A percentile compares a stretch with the other conserved stretches of the same genome.
These are phyloP conservation scores for Lucinisca nassula DNA, from an alignment of 2,888 invertebrate species.

Conservation along the genomic window DNA sequence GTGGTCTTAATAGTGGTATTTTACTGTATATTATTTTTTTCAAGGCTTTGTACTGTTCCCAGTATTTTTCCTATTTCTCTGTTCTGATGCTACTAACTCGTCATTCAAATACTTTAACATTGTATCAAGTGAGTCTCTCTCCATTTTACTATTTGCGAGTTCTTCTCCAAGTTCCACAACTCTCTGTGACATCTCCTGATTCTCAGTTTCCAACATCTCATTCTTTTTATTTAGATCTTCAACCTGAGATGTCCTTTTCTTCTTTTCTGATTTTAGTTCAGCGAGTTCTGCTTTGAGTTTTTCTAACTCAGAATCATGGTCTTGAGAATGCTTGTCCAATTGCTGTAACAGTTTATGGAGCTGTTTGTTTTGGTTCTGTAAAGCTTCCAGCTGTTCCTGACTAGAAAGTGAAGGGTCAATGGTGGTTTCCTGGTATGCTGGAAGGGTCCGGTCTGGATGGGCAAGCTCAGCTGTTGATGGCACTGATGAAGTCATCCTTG, in stretches of 20 bases:
- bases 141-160: constrained; percentile 67
- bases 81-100: constrained; percentile 81
- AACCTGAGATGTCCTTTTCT: constrained; percentile 29
- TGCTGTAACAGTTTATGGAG: constrained; percentile 58
- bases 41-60: background rate
- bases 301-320: constrained; percentile 51
- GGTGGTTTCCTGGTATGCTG: background rate
- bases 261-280: constrained; percentile 43
- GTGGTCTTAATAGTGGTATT: too few species aligned
- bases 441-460: background rate
- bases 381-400: constrained; percentile 15
- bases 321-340: constrained; percentile 54
- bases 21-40: background rate
- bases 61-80: constrained; percentile 33
- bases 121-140: constrained; percentile 79
- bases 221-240: constrained; percentile 46
- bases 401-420: background rate
- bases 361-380: constrained; percentile 48
- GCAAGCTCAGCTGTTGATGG: background rate
- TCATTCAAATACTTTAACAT: constrained; percentile 82
- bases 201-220: constrained; percentile 69
- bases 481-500: background rate
- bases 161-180: constrained; percentile 78
- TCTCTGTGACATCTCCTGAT: constrained; percentile 71
- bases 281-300: constrained; percentile 23